Evolutionary conservation across 2,888 invertebrate species (phyloP).

Genomic region (Lamellibrachia satsuma): DNA sequence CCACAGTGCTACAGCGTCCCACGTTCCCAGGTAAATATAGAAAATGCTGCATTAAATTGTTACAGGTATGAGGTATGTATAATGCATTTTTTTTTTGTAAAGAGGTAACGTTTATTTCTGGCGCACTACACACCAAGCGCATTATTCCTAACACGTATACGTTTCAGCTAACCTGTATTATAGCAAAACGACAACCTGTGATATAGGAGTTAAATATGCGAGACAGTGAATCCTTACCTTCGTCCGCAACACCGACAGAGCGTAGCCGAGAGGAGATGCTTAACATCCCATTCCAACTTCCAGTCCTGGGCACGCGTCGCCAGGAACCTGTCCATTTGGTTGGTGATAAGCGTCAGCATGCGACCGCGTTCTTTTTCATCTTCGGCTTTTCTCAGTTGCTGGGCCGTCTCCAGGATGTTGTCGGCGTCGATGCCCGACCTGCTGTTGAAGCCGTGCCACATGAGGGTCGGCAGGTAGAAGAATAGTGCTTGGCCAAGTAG

Average conservation of each 20-base stretch:
- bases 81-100: not conserved
- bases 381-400: slow-evolving; percentile 23
- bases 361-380: slow-evolving; percentile 17
- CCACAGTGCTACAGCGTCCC: no score
- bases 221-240: slow-evolving; percentile 23
- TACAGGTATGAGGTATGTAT: not conserved
- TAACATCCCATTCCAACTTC: slow-evolving; percentile 26
- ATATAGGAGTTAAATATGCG: not conserved
- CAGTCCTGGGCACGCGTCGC: slow-evolving; percentile 6
- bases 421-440: slow-evolving; percentile 39
- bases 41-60: not conserved
- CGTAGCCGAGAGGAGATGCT: slow-evolving; percentile 28
- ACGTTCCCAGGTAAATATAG: not conserved
- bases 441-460: slow-evolving; percentile 51
- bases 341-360: slow-evolving; percentile 27
- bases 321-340: slow-evolving; percentile 36
- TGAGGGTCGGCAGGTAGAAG: slow-evolving; percentile 61
- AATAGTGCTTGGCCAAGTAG: slow-evolving; percentile 45
- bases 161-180: not conserved
- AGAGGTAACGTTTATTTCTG: no score
- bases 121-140: no score
- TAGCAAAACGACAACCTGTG: not conserved
- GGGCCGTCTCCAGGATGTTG: slow-evolving; percentile 34
- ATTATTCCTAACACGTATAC: no score
- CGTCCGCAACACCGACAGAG: slow-evolving; percentile 30